Base-by-base conservation (phyloP, 2,888 invertebrate species). In the Chaetoderma sp. region DNA sequence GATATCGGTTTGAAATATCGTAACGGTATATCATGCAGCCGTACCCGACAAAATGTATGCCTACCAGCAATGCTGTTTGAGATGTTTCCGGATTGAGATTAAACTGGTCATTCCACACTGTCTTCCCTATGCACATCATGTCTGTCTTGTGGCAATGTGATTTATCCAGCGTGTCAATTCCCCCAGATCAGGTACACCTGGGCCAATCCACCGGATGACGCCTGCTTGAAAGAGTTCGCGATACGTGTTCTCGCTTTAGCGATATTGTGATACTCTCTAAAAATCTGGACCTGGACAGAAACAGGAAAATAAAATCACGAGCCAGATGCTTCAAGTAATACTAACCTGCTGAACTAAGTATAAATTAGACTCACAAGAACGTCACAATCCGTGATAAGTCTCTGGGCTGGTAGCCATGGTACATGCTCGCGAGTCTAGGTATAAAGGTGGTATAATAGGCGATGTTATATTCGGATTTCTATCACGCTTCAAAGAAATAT, bases 61-160 rank as follows among this genome's bases (percentile, higher is more conserved):
- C 65, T 23, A 39, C 32, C 6, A 74, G 74, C n/a, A 84, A 67
- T 2, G 77, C 79, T 6, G 60, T 28, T 63, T 84, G 84, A 1
- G 81, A 77, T 5, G 68, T 72, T 18, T 68, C 65, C 2, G 78
- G 66, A 60, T 79, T 78, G 52, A 84, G 68, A 62, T 78, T 73
- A 65, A 84, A 81, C 3, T 50, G 57, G 18, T 80, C 68, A 58
- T 82, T 83, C 75, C 75, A 81, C n/a, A 70, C 68, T 4, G 76
- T 70, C 4, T 55, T 58, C 0, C 83, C 83, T 2, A 30, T 47
- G 50, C 77, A 76, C 23, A 61, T 54, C 25, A 57, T 47, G 52
- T 77, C 74, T 3, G 78, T 72, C 25, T 68, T 68, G 60, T 77
- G 77, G 49, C 77, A 77, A 1, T n/a, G n/a, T 30, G 56, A 32